Conservation (phyloP, 2,113 vertebrate genomes). For the Probosciger aterrimus region DNA sequence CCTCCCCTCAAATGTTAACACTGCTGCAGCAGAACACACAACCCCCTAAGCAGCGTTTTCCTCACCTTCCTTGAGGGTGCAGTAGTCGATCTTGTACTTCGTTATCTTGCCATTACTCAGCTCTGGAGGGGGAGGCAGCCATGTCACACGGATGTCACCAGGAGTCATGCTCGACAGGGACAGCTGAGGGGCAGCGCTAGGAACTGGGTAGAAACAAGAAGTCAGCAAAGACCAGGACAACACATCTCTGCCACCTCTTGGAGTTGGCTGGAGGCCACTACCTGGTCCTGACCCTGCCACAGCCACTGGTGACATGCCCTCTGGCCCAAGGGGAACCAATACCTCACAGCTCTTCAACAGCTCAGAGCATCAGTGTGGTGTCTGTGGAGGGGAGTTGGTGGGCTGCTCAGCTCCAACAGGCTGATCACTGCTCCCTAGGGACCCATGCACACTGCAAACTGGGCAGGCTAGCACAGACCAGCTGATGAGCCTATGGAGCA, state of each 20-base stretch:
- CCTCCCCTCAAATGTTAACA: not conserved
- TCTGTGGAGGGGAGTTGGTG: not conserved
- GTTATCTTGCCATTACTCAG: constrained; percentile 87
- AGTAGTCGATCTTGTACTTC: constrained; percentile 91
- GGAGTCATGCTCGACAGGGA: constrained; percentile 88
- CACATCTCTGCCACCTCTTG: not conserved
- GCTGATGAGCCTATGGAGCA: not conserved
- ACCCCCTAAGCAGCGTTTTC: rapidly evolving
- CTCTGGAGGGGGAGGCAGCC: constrained; percentile 86
- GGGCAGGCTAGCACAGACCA: not conserved
- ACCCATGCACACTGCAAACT: not conserved
- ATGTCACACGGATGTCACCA: constrained; percentile 87
- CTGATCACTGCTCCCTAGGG: not conserved
- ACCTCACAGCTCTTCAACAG: not conserved
- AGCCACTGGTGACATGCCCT: not conserved
- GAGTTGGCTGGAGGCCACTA: not conserved
- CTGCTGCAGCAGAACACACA: not conserved
- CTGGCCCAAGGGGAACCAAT: not conserved
- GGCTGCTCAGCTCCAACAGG: not conserved
- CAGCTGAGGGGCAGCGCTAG: constrained; percentile 88
- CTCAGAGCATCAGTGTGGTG: not conserved
- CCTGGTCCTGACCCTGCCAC: not conserved
- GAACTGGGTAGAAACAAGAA: constrained; percentile 77
- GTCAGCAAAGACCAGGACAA: not conserved
- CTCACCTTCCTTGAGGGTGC: constrained; percentile 87